Base-by-base conservation (phyloP, 2,113 vertebrate species). In the Centropus unirufus region DNA sequence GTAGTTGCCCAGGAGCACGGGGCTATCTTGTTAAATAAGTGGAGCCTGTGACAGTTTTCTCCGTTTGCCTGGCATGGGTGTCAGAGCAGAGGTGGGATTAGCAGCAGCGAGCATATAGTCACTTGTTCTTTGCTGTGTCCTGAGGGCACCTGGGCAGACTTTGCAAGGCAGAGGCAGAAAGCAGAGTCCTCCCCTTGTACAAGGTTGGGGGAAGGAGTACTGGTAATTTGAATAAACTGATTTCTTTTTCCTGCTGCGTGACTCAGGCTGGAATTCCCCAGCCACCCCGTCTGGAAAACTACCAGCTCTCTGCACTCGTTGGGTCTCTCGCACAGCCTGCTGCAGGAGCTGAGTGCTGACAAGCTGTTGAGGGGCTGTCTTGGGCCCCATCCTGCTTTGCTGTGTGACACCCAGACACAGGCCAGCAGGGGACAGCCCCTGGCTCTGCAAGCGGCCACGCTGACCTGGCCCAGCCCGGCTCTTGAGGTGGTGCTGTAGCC, bases 211-310 rank as follows among this genome's bases (percentile, higher is more conserved):
- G 34, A 72, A 75, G 54, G 16, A 88, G 62, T 59, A 44, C 40
- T 0, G 7, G 39, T 55, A 39, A 77, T 95, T 93, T 88, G 96
- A 93, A 90, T 82, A 63, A 89, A 70, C 30, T 7, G 57, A 87
- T 68, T 62, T 90, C 23, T 63, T 72, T 77, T 80, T 62, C 61
- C 85, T 74, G 46, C 66, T 74, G 82, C 23, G 26, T 84, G 90
- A 88, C 73, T 95, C 93, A 76, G 86, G 42, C 77, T 89, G 87
- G 51, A 77, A 83, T 94, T 96, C 92, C 89, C 93, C 92, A 89
- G 58, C 80, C 70, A 52, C 79, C 67, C 54, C 44, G 68, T 29
- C 12, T 91, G 94, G 96, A 97, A 97, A 97, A 92, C 82, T 74
- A 83, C 93, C 42, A 73, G 85, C 78, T 95, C 94, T 77, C 78